Conservation (phyloP, 2,113 vertebrate genomes). For the human region DNA sequence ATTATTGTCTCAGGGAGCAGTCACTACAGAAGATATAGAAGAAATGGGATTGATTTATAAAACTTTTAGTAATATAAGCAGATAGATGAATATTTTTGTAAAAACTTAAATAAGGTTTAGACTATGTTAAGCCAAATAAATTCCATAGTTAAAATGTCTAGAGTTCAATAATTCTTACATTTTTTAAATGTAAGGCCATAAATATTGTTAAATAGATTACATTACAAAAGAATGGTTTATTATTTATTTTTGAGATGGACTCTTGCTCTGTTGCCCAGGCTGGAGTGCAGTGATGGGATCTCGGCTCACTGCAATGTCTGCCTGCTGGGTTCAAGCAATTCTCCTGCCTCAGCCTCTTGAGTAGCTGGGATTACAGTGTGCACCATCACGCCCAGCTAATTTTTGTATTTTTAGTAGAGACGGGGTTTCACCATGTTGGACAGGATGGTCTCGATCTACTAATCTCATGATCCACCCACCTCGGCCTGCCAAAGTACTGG, state of each 20-base stretch:
- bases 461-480: too few species aligned
- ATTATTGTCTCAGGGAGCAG: neutral
- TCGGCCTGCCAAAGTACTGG: too few species aligned
- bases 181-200: neutral
- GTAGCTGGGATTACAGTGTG: too few species aligned
- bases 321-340: too few species aligned
- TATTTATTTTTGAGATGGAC: too few species aligned
- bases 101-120: neutral
- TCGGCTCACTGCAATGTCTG: too few species aligned
- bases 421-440: too few species aligned
- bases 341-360: too few species aligned
- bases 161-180: neutral
- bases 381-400: fast-evolving
- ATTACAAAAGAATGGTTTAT: neutral
- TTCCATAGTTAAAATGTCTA: neutral
- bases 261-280: too few species aligned
- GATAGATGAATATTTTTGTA: neutral
- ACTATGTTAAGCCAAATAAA: neutral
- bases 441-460: too few species aligned
- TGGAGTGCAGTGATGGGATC: too few species aligned
- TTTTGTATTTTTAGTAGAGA: too few species aligned
- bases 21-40: neutral
- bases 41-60: neutral
- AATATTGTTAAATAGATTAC: neutral
- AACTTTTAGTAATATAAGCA: neutral